Evolutionary conservation across 2,888 invertebrate genomes (phyloP), one percentile per base, ranked within the genome.

Genomic region (Holacanthella duospinosa): DNA sequence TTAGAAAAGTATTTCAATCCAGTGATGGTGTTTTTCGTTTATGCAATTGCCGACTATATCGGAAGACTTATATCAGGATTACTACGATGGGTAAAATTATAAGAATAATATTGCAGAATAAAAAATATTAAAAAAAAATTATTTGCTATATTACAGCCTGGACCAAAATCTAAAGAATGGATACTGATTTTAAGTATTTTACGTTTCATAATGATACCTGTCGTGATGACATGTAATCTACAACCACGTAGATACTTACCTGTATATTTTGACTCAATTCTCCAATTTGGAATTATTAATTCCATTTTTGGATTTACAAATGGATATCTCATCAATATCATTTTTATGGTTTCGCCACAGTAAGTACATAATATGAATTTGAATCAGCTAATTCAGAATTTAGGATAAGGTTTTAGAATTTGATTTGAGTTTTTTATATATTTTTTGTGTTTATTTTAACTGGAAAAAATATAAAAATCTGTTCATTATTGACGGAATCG

Each of bases 1-100:
- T 72, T 79, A 93, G 93, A 89, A 76, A 83, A 87, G 68, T 94
- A 86, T 77, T 96, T 93, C 77, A 85, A 90, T 69, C 93, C 94
- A 0, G 91, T 94, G 16, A 86, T 90, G 0, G 89, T 93, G 67
- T 96, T 94, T 77, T 80, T 96, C 61, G 81, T 91, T 69, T 94
- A 93, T 77, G 94, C 93, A 76, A 82, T 85, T 55, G 90, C 89
- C 2, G 95, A 96, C 79, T 92, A 92, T 74, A 75, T 86, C 2
- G 95, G 95, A 4, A 82, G 95, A 70, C 79, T 91, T 26, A 77
- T 87, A 3, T 88, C 92, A 62, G 91, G 91, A 36, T 81, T 85
- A 74, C 74, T 88, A 28, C 82, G 86, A 74, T 82, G 83, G 80
- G 91, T 90, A 78, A 73, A 36, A 25, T 36, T 6, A 36, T 12